Conservation (phyloP, 2,888 invertebrate genomes). For the Mesoligia furuncula region DNA sequence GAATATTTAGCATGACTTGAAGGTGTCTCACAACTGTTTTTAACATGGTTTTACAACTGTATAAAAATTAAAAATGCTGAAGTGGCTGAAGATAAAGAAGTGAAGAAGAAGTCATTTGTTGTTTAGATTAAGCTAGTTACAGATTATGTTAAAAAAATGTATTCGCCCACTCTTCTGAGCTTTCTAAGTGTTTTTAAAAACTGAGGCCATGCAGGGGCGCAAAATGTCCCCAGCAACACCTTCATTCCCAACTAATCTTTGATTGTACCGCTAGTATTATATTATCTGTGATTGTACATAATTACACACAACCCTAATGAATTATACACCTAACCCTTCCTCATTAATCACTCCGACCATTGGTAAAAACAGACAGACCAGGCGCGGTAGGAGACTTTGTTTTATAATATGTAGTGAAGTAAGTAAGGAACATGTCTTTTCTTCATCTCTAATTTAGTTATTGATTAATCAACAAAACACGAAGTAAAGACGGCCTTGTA, state of each 20-base stretch:
- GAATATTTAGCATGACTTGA: constrained; percentile 35
- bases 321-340: not conserved
- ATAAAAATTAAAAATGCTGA: not conserved
- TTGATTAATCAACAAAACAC: constrained; percentile 24
- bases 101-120: not conserved
- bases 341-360: not conserved
- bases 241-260: not conserved
- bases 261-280: too few relatives aligned
- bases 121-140: not conserved
- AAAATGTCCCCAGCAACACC: not conserved
- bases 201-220: not conserved
- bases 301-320: not conserved
- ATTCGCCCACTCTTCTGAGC: not conserved
- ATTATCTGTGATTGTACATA: too few relatives aligned
- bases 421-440: not conserved
- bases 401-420: not conserved
- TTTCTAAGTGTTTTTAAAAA: not conserved
- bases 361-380: not conserved
- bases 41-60: not conserved
- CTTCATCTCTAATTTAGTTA: constrained; percentile 3
- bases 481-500: constrained; percentile 33
- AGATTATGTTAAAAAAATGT: not conserved
- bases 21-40: constrained; percentile 21
- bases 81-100: not conserved
- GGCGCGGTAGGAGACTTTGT: not conserved